Evolutionary conservation across 2,113 vertebrate species (phyloP).

Genomic region (Calyptommatus sinebrachiatus): DNA sequence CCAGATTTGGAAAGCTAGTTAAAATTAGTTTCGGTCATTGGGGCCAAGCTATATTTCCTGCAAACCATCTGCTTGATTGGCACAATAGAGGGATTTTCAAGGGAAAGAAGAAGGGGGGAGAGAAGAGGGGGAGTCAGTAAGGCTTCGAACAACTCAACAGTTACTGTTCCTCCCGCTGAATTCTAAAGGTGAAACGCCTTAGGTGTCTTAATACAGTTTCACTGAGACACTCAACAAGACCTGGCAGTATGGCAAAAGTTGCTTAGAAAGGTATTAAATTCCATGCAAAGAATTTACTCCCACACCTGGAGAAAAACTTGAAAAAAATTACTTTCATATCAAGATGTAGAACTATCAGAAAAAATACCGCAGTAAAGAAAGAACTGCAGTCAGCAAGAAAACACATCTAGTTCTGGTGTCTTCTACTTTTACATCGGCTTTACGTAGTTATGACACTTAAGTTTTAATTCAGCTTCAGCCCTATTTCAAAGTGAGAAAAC

Average conservation of each 20-base stretch:
- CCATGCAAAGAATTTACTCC: not conserved
- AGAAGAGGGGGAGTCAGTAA: conserved; percentile 57
- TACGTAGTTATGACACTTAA: not conserved
- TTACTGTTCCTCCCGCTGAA: conserved; percentile 77
- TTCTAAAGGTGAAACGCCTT: conserved; percentile 81
- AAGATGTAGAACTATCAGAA: not conserved
- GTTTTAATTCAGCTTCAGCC: not conserved
- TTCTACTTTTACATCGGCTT: too few relatives aligned
- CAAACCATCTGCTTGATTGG: conserved; percentile 98
- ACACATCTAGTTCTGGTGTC: too few relatives aligned
- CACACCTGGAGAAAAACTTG: not conserved
- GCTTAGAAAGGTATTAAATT: conserved; percentile 4
- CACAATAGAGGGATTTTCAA: conserved; percentile 98
- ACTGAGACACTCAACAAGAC: conserved; percentile 29
- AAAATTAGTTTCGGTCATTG: conserved; percentile 98
- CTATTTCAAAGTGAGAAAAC: not conserved
- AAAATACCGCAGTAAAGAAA: not conserved
- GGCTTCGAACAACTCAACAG: conserved; percentile 74
- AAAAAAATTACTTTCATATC: not conserved
- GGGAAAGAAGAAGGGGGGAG: conserved; percentile 36
- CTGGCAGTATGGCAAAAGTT: not conserved
- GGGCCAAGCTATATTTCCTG: conserved; percentile 94
- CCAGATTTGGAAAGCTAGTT: conserved; percentile 93
- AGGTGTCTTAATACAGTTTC: conserved; percentile 76
- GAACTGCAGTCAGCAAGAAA: not conserved